Evolutionary conservation across 1,140 invertebrate genomes (phyloP).

Genomic region (Lasaia peninsularis): DNA sequence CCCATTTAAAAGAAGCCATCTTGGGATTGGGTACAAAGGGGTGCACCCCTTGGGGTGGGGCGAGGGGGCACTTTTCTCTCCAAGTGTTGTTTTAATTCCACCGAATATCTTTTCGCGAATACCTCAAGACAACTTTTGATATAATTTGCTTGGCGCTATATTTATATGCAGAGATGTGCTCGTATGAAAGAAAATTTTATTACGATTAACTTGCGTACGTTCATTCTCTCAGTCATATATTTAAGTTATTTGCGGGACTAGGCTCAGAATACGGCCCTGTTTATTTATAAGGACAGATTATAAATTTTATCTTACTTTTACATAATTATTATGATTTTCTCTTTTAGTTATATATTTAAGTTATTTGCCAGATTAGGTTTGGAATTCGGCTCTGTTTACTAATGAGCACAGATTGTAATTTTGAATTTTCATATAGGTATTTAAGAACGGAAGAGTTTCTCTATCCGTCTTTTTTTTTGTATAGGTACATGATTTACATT

Average conservation of each 20-base stretch:
- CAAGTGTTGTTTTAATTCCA: constrained; percentile 75
- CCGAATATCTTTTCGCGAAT: constrained; percentile 75
- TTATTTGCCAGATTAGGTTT: too few species aligned
- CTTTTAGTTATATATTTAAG: too few species aligned
- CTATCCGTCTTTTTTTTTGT: too few species aligned
- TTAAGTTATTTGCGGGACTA: not conserved
- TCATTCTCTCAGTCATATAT: constrained; percentile 3
- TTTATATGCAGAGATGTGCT: constrained; percentile 39
- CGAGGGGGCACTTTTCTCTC: constrained; percentile 64
- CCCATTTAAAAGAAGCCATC: constrained; percentile 73
- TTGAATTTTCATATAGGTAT: too few species aligned
- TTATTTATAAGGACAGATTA: too few species aligned
- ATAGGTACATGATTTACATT: too few species aligned
- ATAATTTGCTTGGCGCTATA: constrained; percentile 65
- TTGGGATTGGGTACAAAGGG: constrained; percentile 46
- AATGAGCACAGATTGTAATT: too few species aligned
- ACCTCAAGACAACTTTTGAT: constrained; percentile 70
- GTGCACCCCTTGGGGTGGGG: constrained; percentile 35
- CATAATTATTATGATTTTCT: too few species aligned
- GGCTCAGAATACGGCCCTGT: too few species aligned
- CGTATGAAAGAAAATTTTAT: constrained; percentile 11
- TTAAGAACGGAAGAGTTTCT: too few species aligned
- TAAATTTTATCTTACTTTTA: too few species aligned
- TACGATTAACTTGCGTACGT: constrained; percentile 6
- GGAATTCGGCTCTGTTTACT: too few species aligned